Evolutionary conservation across 2,888 invertebrate species (phyloP).

Genomic region (Hydropsyche betteni): DNA sequence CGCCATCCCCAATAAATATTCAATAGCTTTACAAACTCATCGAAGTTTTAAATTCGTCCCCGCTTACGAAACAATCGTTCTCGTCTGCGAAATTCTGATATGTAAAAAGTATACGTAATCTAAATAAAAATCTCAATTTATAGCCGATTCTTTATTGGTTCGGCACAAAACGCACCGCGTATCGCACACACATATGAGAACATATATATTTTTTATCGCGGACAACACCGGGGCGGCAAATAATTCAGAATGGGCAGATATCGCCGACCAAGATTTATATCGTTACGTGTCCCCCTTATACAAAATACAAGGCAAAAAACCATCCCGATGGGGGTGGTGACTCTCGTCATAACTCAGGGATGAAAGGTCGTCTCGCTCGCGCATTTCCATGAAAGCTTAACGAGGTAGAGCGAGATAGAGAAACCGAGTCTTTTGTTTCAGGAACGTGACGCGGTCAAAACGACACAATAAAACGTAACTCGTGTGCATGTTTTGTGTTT

Average conservation of each 20-base stretch:
- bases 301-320: constrained; percentile 44
- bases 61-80: too few species aligned
- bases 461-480: constrained; percentile 22
- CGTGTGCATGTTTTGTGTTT: background rate
- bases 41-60: too few species aligned
- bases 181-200: too few species aligned
- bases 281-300: constrained; percentile 46
- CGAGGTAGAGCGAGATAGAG: too few species aligned
- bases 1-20: too few species aligned
- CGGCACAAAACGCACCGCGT: constrained; percentile 22
- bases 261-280: constrained; percentile 48
- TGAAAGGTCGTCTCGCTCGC: constrained; percentile 41
- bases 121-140: constrained; percentile 39
- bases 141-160: constrained; percentile 47
- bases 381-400: constrained; percentile 4
- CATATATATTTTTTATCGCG: constrained; percentile 37
- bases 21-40: too few species aligned
- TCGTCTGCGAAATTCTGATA: too few species aligned
- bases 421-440: too few species aligned
- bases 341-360: constrained; percentile 45
- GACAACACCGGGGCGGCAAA: constrained; percentile 16
- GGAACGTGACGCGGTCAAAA: constrained; percentile 22
- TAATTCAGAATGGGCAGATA: constrained; percentile 37
- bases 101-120: too few species aligned
- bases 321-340: constrained; percentile 12